phyloP scores from a whole-genome alignment of 2,113 vertebrate species.

The Ammospiza caudacuta region DNA sequence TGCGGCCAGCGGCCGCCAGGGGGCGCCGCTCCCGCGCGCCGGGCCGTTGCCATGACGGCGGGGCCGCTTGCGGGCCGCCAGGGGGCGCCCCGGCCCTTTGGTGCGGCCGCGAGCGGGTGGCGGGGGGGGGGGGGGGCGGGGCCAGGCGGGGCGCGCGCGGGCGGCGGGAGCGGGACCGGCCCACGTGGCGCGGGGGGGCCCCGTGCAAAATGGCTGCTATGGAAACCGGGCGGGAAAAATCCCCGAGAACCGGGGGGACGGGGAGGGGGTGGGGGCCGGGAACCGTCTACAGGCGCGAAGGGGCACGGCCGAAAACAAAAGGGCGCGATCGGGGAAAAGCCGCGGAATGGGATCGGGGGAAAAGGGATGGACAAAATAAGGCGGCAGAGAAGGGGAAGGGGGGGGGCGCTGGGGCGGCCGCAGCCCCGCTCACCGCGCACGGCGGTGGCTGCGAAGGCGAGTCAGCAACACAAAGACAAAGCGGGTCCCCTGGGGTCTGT shows the following conservation, averaged over 20 bases:
- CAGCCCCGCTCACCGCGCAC: constrained; percentile 17
- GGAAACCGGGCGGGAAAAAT: background rate
- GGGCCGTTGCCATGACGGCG: too few species aligned
- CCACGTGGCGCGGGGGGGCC: background rate
- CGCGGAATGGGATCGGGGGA: background rate
- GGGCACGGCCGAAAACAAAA: background rate
- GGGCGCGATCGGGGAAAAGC: background rate
- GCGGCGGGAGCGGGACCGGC: too few species aligned
- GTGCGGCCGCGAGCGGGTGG: too few species aligned
- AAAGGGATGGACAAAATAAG: background rate
- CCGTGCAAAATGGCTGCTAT: background rate
- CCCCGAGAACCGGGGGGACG: background rate
- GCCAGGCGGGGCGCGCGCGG: too few species aligned
- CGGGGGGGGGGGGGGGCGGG: too few species aligned
- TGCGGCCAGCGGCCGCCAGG: too few species aligned
- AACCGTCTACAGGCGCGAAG: background rate
- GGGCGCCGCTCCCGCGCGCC: too few species aligned
- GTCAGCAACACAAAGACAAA: constrained; percentile 48
- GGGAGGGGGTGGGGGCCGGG: background rate
- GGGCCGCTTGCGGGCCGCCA: too few species aligned
- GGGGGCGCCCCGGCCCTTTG: too few species aligned
- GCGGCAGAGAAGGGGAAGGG: background rate
- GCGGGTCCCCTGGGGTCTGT: constrained; percentile 30
- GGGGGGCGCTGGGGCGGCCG: background rate
- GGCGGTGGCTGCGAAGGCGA: constrained; percentile 20